Evolutionary conservation across 2,888 invertebrate species (phyloP).

Genomic region (Nemurella pictetii): DNA sequence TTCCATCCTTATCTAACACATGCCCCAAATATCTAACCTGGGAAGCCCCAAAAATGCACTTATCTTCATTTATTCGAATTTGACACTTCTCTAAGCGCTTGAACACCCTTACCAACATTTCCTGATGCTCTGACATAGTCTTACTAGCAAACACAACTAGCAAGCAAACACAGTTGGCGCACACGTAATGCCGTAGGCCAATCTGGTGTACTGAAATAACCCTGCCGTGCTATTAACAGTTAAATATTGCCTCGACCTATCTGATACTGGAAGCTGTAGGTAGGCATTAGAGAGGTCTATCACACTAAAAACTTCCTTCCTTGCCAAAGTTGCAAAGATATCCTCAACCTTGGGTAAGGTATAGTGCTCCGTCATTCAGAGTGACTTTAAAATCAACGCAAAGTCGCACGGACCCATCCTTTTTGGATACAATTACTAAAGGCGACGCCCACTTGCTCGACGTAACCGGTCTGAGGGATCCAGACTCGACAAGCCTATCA

Average conservation of each 20-base stretch:
- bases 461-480: not conserved
- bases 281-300: conserved; percentile 43
- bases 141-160: conserved; percentile 32
- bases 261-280: conserved; percentile 38
- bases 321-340: conserved; percentile 41
- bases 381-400: conserved; percentile 44
- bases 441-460: conserved; percentile 7
- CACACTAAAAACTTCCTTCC: conserved; percentile 41
- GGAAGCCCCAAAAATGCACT: not conserved
- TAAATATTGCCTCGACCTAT: conserved; percentile 42
- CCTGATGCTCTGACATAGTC: conserved; percentile 34
- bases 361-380: conserved; percentile 45
- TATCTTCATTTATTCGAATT: conserved; percentile 5
- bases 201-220: conserved; percentile 44
- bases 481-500: not conserved
- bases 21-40: conserved; percentile 20
- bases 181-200: conserved; percentile 44
- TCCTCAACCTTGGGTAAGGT: conserved; percentile 43
- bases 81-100: not conserved
- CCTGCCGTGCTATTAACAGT: conserved; percentile 46
- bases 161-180: conserved; percentile 14
- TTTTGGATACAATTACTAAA: conserved; percentile 47
- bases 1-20: conserved; percentile 7
- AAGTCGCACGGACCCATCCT: conserved; percentile 38
- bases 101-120: conserved; percentile 35